Base-by-base conservation (phyloP, 2,797 vertebrate genomes). In the Philypnodon macrostomus region DNA sequence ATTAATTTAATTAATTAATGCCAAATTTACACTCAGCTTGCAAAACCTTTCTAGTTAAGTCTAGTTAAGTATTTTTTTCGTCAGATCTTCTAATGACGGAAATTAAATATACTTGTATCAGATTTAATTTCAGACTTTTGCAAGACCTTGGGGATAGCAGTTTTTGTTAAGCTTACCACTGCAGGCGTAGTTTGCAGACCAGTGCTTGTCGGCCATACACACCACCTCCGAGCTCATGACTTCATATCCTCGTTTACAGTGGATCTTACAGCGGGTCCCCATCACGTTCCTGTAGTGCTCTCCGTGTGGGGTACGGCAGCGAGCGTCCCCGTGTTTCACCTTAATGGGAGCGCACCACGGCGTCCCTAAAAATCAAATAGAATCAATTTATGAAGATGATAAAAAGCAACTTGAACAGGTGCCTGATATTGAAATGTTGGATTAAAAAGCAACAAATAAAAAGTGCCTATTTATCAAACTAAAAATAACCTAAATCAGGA, bases 311-410 rank as follows among this genome's bases (percentile, higher is more conserved):
- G 91, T 90, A 60, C 89, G 91, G 65, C 96, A 99, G 80, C 91
- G 93, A 31, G 92, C 91, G 52, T 96, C 91, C 0, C 95, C 95
- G 0, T 97, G 91, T 67, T 97, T 98, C 68, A 97, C 88, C 83
- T 97, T 98, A 70, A 97, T 91, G 39, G 95, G 92, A 0, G 96
- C 95, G 11, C 96, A 99, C 95, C 95, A 98, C 0, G 95, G 94
- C 4, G 90, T 89, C 63, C 94, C 95, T 98, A 60, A 52, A 75
- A 76, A 53, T 73, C 12, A 50, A 30, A 37, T 63, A 3, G 66
- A 24, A 19, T 34, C 19, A 34, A 2, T 14, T 32, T 5, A 34
- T 9, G 10, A 5, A 13, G 17, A 21, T 14, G 2, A 14, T 23
- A 14, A 2, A 23, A 4, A 21, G n/a, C n/a, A n/a, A 24, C 24